Evolutionary conservation across 2,888 invertebrate genomes (phyloP).

Genomic region (Eristalis tenax): DNA sequence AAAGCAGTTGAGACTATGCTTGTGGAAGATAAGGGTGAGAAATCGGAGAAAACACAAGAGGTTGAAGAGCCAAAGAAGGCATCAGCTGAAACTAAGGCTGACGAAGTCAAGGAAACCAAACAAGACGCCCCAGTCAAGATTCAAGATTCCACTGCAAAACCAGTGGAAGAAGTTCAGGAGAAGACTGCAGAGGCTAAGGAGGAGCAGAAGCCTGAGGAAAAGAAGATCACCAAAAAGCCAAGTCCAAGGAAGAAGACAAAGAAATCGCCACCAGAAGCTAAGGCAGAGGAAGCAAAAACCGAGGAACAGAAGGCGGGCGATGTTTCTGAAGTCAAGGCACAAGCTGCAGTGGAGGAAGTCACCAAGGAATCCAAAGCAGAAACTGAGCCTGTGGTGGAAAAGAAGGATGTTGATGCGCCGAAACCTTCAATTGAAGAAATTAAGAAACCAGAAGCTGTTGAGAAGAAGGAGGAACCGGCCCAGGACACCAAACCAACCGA

Average conservation of each 20-base stretch:
- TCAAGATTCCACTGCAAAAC: conserved; percentile 3
- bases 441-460: neutral
- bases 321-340: neutral
- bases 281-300: neutral
- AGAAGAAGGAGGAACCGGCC: too few species aligned
- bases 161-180: conserved; percentile 24
- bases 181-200: neutral
- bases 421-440: neutral
- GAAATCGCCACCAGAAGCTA: neutral
- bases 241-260: neutral
- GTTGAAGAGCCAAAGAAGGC: too few species aligned
- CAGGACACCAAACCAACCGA: too few species aligned
- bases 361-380: neutral
- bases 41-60: conserved; percentile 23
- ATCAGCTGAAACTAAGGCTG: too few species aligned
- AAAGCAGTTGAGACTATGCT: neutral
- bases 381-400: neutral
- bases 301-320: neutral
- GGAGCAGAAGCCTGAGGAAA: conserved; percentile 9
- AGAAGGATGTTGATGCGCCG: too few species aligned
- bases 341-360: neutral
- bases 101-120: neutral
- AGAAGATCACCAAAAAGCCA: conserved; percentile 11
- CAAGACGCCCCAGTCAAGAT: neutral
- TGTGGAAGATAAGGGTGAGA: neutral